Percentiles rank a stretch among this genome's conserved stretches.
phyloP scores from a whole-genome alignment of 1,140 invertebrate species.

The Drosophila teissieri region DNA sequence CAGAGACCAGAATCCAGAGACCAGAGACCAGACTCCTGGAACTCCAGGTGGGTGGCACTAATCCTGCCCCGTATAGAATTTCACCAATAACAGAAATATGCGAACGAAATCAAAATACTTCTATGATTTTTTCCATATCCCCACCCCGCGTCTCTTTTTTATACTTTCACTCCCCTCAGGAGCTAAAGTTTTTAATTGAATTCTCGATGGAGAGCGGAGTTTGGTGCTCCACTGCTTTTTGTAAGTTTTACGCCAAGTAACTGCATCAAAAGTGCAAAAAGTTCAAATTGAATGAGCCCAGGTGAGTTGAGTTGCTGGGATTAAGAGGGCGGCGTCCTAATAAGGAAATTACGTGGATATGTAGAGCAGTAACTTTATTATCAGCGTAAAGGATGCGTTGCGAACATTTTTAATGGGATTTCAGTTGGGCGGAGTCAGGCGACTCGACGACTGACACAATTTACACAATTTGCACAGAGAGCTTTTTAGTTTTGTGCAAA shows the following conservation, averaged over 20 bases:
- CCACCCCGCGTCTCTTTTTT: background rate
- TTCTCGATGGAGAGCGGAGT: conserved; percentile 43
- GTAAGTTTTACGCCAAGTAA: conserved; percentile 57
- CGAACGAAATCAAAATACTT: conserved; percentile 57
- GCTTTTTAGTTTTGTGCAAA: conserved; percentile 14
- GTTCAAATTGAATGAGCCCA: conserved; percentile 37
- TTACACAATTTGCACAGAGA: conserved; percentile 24
- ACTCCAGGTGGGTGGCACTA: conserved; percentile 25
- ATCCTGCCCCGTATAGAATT: conserved; percentile 38
- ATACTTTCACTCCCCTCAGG: conserved; percentile 1
- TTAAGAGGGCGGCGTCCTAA: conserved; percentile 29
- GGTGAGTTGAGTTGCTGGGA: conserved; percentile 8
- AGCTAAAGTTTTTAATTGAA: conserved; percentile 67
- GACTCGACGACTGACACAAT: conserved; percentile 9
- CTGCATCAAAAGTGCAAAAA: conserved; percentile 49
- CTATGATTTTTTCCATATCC: conserved; percentile 45
- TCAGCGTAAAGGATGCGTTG: conserved; percentile 9
- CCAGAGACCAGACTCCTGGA: conserved; percentile 2
- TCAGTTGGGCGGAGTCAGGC: background rate
- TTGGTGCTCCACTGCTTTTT: conserved; percentile 27
- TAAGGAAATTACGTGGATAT: conserved; percentile 46
- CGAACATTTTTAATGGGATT: conserved; percentile 1
- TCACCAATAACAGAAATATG: conserved; percentile 50
- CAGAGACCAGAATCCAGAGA: background rate
- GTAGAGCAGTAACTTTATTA: conserved; percentile 19